Base-by-base conservation (phyloP, 2,888 invertebrate genomes). In the Pyrrhosoma nymphula region DNA sequence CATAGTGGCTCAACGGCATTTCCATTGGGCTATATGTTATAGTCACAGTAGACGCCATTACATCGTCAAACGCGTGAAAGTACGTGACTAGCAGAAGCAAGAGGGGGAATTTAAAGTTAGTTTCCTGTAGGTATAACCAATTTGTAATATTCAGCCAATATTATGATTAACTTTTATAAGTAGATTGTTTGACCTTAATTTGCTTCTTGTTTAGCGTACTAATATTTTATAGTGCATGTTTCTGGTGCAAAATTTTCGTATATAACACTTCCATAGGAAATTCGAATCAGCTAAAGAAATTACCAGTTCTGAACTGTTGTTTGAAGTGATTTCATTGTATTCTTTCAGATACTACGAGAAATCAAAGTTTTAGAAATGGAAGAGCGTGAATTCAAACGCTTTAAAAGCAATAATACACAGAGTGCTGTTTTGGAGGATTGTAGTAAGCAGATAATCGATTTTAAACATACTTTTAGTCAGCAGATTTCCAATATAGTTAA, bases 11-110 rank as follows among this genome's bases (percentile, higher is more conserved):
- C 93, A 93, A 75, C 63, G 75, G 39, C 69, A 47, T 69, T 93
- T 56, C 75, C 75, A 93, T 93, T 95, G 95, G 95, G 95, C 75
- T 91, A 39, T 82, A 95, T 95, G 69, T 95, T 93, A 95, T 60
- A 60, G 60, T 88, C 56, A 35, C 20, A 91, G 63, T 60, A 95
- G 88, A 88, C 95, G 95, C 95, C 95, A 95, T 95, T 95, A 95
- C 95, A 96, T 95, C 96, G 96, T 95, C 95, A 96, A 96, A 95
- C 95, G 95, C 96, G 96, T 95, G 95, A 96, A 96, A 95, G 90
- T 95, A 95, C 96, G 96, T 95, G 95, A 96, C 95, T 95, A 75
- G 82, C 89, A 95, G 60, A 63, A 90, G 75, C 56, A 95, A 95
- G 95, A 95, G 95, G 95, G 95, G 95, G 95, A 95, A 95, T 95